Conservation (phyloP, 2,113 vertebrate species). For the Charina bottae region DNA sequence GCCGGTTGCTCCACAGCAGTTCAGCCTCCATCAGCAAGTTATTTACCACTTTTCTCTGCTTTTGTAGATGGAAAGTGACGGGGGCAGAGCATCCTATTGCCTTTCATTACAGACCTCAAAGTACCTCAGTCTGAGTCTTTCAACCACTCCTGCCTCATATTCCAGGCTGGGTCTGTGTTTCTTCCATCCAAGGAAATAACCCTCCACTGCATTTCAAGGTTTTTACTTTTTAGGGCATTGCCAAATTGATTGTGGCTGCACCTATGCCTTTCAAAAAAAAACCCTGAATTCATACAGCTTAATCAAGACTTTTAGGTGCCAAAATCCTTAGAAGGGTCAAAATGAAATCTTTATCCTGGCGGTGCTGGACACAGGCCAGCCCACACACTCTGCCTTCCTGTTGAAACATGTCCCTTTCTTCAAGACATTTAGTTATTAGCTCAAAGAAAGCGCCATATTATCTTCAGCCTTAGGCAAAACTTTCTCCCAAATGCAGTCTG, state of each 20-base stretch:
- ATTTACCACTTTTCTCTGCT: not conserved
- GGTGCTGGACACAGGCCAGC: slow-evolving; percentile 13
- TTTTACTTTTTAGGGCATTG: not conserved
- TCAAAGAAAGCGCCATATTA: slow-evolving; percentile 20
- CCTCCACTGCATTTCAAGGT: not conserved
- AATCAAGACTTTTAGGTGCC: slow-evolving; percentile 8
- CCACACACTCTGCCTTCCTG: slow-evolving; percentile 30
- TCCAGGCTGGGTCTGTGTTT: no score
- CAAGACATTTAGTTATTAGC: not conserved
- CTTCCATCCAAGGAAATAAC: not conserved
- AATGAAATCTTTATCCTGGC: slow-evolving; percentile 12
- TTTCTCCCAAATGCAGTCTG: not conserved
- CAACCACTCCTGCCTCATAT: not conserved
- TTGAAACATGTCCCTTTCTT: slow-evolving; percentile 19
- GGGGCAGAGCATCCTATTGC: no score
- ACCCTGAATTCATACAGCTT: not conserved
- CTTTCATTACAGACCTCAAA: not conserved
- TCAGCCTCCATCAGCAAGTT: not conserved
- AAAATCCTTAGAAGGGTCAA: slow-evolving; percentile 24
- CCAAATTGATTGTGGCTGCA: not conserved
- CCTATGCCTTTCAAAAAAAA: not conserved
- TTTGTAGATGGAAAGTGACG: not conserved
- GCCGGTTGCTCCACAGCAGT: not conserved
- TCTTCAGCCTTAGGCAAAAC: slow-evolving; percentile 16
- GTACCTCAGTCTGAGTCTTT: not conserved